These are phyloP conservation scores for Callocephalon fimbriatum DNA, from an alignment of 2,113 vertebrate genomes.

Conservation along the genomic window DNA sequence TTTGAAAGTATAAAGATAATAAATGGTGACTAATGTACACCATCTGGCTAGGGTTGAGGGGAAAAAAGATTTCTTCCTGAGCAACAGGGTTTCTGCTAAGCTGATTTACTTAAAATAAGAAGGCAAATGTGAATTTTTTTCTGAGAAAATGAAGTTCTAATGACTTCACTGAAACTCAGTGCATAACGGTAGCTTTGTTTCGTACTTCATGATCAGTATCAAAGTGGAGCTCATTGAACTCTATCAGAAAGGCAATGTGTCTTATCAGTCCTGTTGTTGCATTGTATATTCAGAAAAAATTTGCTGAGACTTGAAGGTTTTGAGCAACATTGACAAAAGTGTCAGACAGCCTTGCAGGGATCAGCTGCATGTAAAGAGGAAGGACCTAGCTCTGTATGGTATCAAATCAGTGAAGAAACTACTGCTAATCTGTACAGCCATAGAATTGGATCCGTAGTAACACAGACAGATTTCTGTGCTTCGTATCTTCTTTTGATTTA, in stretches of 20 bases:
- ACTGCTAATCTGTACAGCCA: not conserved
- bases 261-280: not conserved
- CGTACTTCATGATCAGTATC: not conserved
- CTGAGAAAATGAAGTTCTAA: not conserved
- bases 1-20: constrained; percentile 61
- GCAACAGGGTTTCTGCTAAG: constrained; percentile 8
- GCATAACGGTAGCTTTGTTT: not conserved
- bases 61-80: not conserved
- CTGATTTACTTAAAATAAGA: constrained; percentile 45
- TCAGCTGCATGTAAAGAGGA: not conserved
- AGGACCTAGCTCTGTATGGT: not conserved
- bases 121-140: not conserved
- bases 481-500: not conserved
- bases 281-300: not conserved
- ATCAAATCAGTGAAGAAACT: not conserved
- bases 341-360: not conserved
- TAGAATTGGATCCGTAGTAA: not conserved
- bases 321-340: not conserved
- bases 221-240: not conserved
- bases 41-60: constrained; percentile 23
- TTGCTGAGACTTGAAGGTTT: not conserved
- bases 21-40: constrained; percentile 71
- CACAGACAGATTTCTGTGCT: not conserved
- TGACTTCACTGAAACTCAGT: not conserved
- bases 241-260: not conserved